These are phyloP conservation scores for Canis aureus DNA, from an alignment of 2,113 vertebrate species.

Conservation along the genomic window DNA sequence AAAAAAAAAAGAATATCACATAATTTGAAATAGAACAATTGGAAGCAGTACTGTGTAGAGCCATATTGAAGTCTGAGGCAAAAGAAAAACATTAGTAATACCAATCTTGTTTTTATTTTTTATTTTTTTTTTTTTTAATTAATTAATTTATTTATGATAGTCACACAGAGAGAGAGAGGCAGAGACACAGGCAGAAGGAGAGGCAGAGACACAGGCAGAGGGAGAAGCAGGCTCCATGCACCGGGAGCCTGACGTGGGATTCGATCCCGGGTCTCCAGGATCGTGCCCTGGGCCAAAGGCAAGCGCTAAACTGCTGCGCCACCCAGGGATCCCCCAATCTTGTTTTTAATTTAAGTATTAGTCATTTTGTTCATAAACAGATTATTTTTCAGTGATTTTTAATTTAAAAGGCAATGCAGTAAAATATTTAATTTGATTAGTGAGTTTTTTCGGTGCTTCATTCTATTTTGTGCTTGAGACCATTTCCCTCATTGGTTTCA, in stretches of 20 bases:
- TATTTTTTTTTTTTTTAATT: no score
- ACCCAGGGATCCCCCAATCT: neutral
- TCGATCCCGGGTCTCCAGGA: no score
- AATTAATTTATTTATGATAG: no score
- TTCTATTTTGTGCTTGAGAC: neutral
- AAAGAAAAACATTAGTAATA: neutral
- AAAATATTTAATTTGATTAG: constrained; percentile 18
- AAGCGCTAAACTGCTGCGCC: no score
- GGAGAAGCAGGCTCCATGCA: no score
- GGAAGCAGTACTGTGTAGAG: neutral
- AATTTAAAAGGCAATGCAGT: neutral
- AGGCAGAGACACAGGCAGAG: no score
- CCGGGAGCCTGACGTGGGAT: no score
- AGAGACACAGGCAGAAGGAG: no score
- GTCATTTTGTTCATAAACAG: neutral
- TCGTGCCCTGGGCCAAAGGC: no score
- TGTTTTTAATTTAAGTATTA: constrained; percentile 28
- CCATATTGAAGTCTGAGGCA: neutral
- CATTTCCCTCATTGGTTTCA: neutral
- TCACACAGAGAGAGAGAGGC: no score
- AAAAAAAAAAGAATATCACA: neutral
- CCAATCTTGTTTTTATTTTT: neutral
- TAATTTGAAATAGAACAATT: neutral
- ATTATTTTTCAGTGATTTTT: constrained; percentile 24
- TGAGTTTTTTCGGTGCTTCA: neutral